Conservation (phyloP, 2,113 vertebrate genomes). For the Bothrops jararaca region DNA sequence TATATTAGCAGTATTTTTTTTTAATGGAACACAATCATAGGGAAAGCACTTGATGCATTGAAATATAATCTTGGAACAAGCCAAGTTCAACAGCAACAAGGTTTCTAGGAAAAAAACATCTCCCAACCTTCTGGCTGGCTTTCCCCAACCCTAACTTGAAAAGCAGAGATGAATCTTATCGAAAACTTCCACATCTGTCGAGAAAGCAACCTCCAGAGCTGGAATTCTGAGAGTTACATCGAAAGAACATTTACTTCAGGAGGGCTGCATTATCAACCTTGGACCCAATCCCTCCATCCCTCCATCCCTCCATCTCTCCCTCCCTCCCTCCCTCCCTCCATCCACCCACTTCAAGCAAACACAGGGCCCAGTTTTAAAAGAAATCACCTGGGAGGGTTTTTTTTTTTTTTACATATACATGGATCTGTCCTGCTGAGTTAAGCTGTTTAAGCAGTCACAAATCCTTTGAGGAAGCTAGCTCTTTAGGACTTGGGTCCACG, state of each 20-base stretch:
- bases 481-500: neutral
- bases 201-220: neutral
- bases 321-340: neutral
- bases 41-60: slow-evolving; percentile 30
- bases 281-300: neutral
- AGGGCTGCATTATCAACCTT: slow-evolving; percentile 1
- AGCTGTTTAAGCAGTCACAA: slow-evolving; percentile 13
- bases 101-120: slow-evolving; percentile 5
- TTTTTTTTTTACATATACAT: neutral
- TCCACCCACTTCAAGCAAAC: neutral
- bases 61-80: slow-evolving; percentile 37
- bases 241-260: neutral
- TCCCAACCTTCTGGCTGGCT: slow-evolving; percentile 12
- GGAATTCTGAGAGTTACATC: neutral
- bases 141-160: neutral
- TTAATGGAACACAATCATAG: slow-evolving; percentile 25
- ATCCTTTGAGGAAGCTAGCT: slow-evolving; percentile 15
- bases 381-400: neutral
- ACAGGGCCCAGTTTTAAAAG: neutral
- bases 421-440: neutral
- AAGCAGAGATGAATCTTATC: slow-evolving; percentile 10
- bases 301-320: neutral
- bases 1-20: slow-evolving; percentile 29
- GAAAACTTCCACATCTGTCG: neutral
- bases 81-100: slow-evolving; percentile 19